These are phyloP conservation scores for Melieria crassipennis DNA, from an alignment of 2,888 invertebrate genomes.

Conservation along the genomic window DNA sequence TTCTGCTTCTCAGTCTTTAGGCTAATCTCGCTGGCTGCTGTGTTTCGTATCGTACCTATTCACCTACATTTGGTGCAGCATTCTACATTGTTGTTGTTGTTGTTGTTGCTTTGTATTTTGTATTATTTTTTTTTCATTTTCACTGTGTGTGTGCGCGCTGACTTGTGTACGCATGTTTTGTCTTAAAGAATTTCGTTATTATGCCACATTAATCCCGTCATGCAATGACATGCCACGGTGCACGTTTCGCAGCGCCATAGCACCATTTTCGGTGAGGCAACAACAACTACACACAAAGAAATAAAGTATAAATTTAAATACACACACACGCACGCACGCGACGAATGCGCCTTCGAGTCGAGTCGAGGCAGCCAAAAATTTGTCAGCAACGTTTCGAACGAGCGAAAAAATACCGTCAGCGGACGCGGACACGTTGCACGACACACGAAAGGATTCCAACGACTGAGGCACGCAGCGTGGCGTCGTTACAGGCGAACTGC, in stretches of 20 bases:
- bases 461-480: constrained; percentile 50
- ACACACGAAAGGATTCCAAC: constrained; percentile 60
- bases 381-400: background rate
- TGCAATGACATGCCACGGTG: constrained; percentile 10
- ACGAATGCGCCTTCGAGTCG: background rate
- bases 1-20: no score
- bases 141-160: constrained; percentile 4
- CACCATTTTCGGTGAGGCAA: background rate
- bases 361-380: background rate
- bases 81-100: background rate
- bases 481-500: background rate
- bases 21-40: no score
- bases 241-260: background rate
- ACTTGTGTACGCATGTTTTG: constrained; percentile 2
- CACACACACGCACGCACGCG: background rate
- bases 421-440: background rate
- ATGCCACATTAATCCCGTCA: constrained; percentile 14
- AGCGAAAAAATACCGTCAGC: constrained; percentile 8
- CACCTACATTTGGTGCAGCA: no score
- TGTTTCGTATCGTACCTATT: no score
- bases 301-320: no score
- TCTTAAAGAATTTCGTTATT: constrained; percentile 17
- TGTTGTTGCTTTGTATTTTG: background rate
- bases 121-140: background rate
- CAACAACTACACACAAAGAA: background rate